Percentiles rank a stretch among this genome's conserved stretches.
These are phyloP conservation scores for Euthynnus affinis DNA, from an alignment of 2,797 vertebrate species.

Conservation along the genomic window DNA sequence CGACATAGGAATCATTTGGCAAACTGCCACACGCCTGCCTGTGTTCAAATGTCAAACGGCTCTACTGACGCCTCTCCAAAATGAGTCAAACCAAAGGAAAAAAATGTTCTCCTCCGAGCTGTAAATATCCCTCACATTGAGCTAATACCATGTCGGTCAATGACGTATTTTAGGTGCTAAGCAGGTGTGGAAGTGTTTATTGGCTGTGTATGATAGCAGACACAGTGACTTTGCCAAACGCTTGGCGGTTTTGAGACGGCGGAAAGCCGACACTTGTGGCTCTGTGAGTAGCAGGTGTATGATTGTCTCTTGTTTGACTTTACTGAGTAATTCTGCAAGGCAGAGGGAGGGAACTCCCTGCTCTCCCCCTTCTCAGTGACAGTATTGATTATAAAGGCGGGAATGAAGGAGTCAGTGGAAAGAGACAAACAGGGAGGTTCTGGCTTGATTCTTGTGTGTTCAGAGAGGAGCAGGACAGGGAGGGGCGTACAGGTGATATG, in stretches of 20 bases:
- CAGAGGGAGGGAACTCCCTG: conserved; percentile 6
- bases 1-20: neutral
- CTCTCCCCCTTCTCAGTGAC: neutral
- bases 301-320: conserved; percentile 39
- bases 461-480: conserved; percentile 14
- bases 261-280: neutral
- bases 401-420: conserved; percentile 9
- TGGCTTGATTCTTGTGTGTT: conserved; percentile 8
- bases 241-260: neutral
- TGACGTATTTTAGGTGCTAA: neutral
- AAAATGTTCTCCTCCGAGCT: neutral
- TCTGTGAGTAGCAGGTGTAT: conserved; percentile 34
- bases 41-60: neutral
- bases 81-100: neutral
- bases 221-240: neutral
- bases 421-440: conserved; percentile 6
- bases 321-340: conserved; percentile 32
- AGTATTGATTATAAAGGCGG: conserved; percentile 52
- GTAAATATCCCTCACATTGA: neutral
- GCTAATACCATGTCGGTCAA: neutral
- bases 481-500: conserved; percentile 49
- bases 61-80: neutral
- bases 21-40: neutral
- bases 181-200: neutral
- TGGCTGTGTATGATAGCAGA: neutral